Percentiles rank a stretch among this genome's conserved stretches.
phyloP scores from a whole-genome alignment of 1,140 invertebrate species.

The Drosophila leontia region DNA sequence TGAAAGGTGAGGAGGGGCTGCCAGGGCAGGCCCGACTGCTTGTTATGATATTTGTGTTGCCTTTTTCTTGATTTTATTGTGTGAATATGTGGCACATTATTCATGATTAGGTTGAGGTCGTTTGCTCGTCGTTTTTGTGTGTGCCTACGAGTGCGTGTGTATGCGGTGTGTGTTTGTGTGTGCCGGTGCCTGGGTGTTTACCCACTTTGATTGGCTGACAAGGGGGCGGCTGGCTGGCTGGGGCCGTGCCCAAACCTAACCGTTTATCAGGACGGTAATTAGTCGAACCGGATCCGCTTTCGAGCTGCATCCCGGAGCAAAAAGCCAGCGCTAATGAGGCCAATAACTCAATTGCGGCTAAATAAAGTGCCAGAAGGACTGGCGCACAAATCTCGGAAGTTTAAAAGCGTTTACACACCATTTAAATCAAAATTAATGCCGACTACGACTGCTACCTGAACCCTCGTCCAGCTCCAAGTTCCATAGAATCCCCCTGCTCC shows the following conservation, averaged over 20 bases:
- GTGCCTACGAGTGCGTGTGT: constrained; percentile 14
- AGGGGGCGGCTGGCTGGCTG: constrained; percentile 6
- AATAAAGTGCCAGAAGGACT: constrained; percentile 31
- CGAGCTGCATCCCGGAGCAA: constrained; percentile 30
- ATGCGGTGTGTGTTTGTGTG: constrained; percentile 6
- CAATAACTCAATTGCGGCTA: constrained; percentile 76
- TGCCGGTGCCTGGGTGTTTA: constrained; percentile 32
- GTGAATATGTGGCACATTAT: constrained; percentile 79
- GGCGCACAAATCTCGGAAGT: constrained; percentile 59
- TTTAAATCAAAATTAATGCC: constrained; percentile 79
- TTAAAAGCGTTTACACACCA: constrained; percentile 75
- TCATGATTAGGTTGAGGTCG: constrained; percentile 72
- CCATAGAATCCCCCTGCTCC: not conserved
- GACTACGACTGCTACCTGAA: constrained; percentile 35
- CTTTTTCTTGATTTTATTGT: constrained; percentile 74
- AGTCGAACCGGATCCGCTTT: constrained; percentile 38
- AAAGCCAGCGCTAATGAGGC: constrained; percentile 58
- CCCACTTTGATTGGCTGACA: constrained; percentile 59
- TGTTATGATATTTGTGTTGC: constrained; percentile 76
- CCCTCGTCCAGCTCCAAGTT: not conserved
- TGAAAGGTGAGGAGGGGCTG: constrained; percentile 19
- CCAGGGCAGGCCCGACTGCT: constrained; percentile 26
- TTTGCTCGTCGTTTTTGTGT: constrained; percentile 59
- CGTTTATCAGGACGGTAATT: constrained; percentile 44
- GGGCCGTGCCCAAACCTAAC: constrained; percentile 1